Evolutionary conservation across 1,140 invertebrate genomes (phyloP), one percentile per base, ranked within the genome.

Genomic region (Zaprionus tsacasi): DNA sequence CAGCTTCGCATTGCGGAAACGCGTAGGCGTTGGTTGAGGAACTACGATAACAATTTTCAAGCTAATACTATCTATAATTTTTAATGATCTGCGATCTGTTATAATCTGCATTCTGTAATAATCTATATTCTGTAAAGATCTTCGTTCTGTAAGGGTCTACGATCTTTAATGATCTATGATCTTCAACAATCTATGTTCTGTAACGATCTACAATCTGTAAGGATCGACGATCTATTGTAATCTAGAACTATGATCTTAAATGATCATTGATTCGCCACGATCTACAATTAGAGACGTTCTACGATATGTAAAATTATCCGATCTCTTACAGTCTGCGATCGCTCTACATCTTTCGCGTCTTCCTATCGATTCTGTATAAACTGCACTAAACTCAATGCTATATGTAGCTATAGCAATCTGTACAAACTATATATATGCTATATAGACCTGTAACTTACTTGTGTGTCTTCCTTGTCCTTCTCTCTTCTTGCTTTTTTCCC

Each of bases 301-400:
- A 43, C 6, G n/a, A 43, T 15, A 6, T n/a, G 0, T 0, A 15
- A 40, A n/a, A n/a, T n/a, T n/a, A n/a, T n/a, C n/a, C 12, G 12
- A n/a, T n/a, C 4, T 40, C n/a, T 6, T 40, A n/a, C 27, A 6
- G 6, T 30, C 27, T 2, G 3, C 27, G 27, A 30, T 45, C 15
- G 12, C 43, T 35, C 12, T 27, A 36, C 25, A 58, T 59, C 27
- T 58, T n/a, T 7, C n/a, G 10, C 11, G 70, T 72, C 70, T 72
- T 72, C 70, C 63, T 38, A n/a, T 25, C 15, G n/a, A 43, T 61
- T 52, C 63, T 58, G 54, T 52, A 67, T 52, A 67, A 67, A 67
- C 63, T 72, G 70, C 67, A 72, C n/a, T 67, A 72, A 72, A 72
- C 43, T 59, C 27, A 68, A 45, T 45, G 15, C 7, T 50, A 60